These are phyloP conservation scores for Drosophila hydei DNA, from an alignment of 1,140 invertebrate genomes.

Conservation along the genomic window DNA sequence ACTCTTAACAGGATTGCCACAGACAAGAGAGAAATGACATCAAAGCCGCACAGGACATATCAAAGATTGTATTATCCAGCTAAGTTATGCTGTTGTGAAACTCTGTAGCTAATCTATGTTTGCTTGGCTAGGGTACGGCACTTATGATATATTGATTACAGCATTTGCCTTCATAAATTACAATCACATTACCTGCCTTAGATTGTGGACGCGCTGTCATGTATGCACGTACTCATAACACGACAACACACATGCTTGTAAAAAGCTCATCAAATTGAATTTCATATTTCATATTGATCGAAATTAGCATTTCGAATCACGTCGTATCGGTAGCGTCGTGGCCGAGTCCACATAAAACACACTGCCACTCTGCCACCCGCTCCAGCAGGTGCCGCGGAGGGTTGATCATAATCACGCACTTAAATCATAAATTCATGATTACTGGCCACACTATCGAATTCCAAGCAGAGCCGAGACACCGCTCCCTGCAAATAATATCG, in stretches of 20 bases:
- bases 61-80: too few species aligned
- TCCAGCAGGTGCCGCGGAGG: not conserved
- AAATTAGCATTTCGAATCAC: slow-evolving; percentile 60
- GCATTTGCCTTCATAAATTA: slow-evolving; percentile 67
- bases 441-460: slow-evolving; percentile 50
- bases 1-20: too few species aligned
- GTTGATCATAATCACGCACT: slow-evolving; percentile 65
- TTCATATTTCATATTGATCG: slow-evolving; percentile 68
- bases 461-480: slow-evolving; percentile 52
- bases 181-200: slow-evolving; percentile 59
- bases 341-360: slow-evolving; percentile 29
- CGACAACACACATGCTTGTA: slow-evolving; percentile 33
- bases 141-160: slow-evolving; percentile 14
- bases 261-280: slow-evolving; percentile 67
- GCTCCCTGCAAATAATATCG: slow-evolving; percentile 38
- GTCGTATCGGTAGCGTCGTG: slow-evolving; percentile 40
- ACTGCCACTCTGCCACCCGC: not conserved
- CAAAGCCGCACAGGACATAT: too few species aligned
- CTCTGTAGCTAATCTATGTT: too few species aligned
- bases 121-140: not conserved
- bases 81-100: too few species aligned
- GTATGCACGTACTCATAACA: slow-evolving; percentile 69
- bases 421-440: slow-evolving; percentile 77
- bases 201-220: slow-evolving; percentile 59
- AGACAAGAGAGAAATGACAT: too few species aligned